These are phyloP conservation scores for Xiphydria camelus DNA, from an alignment of 2,888 invertebrate species.

Conservation along the genomic window DNA sequence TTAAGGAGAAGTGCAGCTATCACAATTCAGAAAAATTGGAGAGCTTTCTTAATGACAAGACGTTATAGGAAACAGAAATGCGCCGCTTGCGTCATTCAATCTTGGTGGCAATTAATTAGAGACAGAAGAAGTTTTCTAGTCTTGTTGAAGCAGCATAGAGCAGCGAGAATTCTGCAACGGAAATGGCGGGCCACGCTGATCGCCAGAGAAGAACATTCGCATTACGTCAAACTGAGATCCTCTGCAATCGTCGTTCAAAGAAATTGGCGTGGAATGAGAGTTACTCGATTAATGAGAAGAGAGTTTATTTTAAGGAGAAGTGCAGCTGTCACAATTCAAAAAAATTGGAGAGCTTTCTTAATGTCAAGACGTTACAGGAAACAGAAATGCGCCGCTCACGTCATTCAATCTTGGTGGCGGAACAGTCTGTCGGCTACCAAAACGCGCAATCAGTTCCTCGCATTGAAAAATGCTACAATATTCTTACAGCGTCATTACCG, in stretches of 20 bases:
- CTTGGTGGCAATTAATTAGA: conserved; percentile 32
- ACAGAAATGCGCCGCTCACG: conserved; percentile 1
- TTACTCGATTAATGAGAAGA: conserved; percentile 20
- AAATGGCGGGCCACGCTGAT: conserved; percentile 43
- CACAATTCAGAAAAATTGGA: conserved; percentile 53
- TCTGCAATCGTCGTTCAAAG: conserved; percentile 47
- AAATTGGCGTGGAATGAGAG: conserved; percentile 54
- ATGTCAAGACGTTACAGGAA: background rate
- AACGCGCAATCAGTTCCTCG: conserved; percentile 37
- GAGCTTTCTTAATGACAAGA: background rate
- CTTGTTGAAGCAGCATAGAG: conserved; percentile 11
- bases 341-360: conserved; percentile 43
- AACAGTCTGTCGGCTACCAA: conserved; percentile 44
- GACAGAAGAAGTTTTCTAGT: conserved; percentile 17
- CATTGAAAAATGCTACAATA: conserved; percentile 32
- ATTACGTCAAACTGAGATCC: conserved; percentile 37
- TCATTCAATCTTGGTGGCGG: conserved; percentile 33
- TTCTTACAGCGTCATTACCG: too few relatives aligned
- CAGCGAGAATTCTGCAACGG: conserved; percentile 36
- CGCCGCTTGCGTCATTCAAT: conserved; percentile 19
- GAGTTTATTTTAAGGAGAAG: conserved; percentile 17
- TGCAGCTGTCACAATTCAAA: conserved; percentile 35
- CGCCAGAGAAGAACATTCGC: conserved; percentile 19
- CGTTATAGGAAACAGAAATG: conserved; percentile 5
- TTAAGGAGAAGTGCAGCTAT: conserved; percentile 37